A percentile compares a stretch with the other conserved stretches of the same genome.
These are phyloP conservation scores for Hirtodrosophila duncani DNA, from an alignment of 2,888 invertebrate genomes.

Conservation along the genomic window DNA sequence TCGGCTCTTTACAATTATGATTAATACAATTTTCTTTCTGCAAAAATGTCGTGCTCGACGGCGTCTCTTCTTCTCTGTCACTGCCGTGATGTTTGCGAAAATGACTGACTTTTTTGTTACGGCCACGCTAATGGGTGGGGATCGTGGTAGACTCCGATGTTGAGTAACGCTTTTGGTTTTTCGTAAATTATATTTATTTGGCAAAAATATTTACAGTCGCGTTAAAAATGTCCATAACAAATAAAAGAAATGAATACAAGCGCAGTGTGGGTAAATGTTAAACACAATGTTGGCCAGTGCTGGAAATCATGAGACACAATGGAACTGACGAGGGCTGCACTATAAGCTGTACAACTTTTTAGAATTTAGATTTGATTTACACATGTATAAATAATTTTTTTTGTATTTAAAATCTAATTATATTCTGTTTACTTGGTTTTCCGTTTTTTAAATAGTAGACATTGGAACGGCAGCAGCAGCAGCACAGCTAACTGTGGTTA, in stretches of 20 bases:
- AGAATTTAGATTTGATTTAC: conserved; percentile 42
- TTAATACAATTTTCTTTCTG: conserved; percentile 9
- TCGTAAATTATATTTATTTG: neutral
- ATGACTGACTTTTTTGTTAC: conserved; percentile 17
- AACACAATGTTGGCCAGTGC: conserved; percentile 10
- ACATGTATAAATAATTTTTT: conserved; percentile 29
- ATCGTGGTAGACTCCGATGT: too few relatives aligned
- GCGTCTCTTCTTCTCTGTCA: conserved; percentile 17
- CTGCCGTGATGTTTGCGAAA: conserved; percentile 18
- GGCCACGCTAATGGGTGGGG: conserved; percentile 10
- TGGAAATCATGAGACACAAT: conserved; percentile 2
- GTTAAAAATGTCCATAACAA: conserved; percentile 24
- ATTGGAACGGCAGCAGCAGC: too few relatives aligned
- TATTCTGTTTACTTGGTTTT: conserved; percentile 1
- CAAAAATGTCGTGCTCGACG: too few relatives aligned
- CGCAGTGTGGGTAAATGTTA: conserved; percentile 12
- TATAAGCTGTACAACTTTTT: conserved; percentile 1
- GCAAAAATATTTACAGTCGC: conserved; percentile 8
- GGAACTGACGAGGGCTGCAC: neutral
- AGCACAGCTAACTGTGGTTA: too few relatives aligned
- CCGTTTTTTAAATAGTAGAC: too few relatives aligned
- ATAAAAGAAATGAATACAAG: conserved; percentile 4
- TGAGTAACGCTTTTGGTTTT: too few relatives aligned
- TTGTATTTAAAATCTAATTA: conserved; percentile 21
- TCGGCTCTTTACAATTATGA: conserved; percentile 1